Base-by-base conservation (phyloP, 2,113 vertebrate genomes). In the Proteles cristata region DNA sequence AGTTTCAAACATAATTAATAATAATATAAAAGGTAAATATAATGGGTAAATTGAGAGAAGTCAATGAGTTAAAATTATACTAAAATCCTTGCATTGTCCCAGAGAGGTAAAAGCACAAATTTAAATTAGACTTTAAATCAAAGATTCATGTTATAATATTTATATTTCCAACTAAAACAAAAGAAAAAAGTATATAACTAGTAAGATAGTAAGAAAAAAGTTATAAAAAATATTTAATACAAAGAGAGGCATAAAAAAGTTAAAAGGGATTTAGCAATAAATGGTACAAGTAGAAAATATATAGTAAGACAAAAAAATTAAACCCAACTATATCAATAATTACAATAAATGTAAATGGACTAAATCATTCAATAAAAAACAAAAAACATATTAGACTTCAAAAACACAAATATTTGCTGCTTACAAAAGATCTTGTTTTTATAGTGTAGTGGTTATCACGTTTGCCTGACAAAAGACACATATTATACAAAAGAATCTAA, bases 251-350 rank as follows among this genome's bases (percentile, higher is more conserved):
- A 82, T 5, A 71, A 19, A 85, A 65, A 5, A 89, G 25, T n/a
- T 81, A 48, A 86, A 50, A 86, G 26, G 11, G 68, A 66, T 28
- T 53, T 87, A 35, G 12, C 50, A 84, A 77, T 45, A 93, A 53
- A 77, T 50, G 8, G 16, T 65, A 83, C n/a, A 96, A 87, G 87
- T 63, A 95, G 7, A 91, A 95, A 83, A 93, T 50, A 81, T 35
- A 95, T 14, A 69, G 19, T 80, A 93, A 80, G n/a, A 71, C 9
- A 94, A 14, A 25, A 25, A 74, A 9, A 84, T 73, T 93, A 83
- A 81, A 90, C 14, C 28, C 76, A 89, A 61, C 45, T 87, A 77
- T 61, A 65, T 43, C 11, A 63, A 12, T 81, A 28, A 91, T 91
- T 88, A 91, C 6, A 94, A 91, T 91, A 96, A 89, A 85, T 71